Conservation (phyloP, 1,140 invertebrate species). For the Drosophila tsacasi region DNA sequence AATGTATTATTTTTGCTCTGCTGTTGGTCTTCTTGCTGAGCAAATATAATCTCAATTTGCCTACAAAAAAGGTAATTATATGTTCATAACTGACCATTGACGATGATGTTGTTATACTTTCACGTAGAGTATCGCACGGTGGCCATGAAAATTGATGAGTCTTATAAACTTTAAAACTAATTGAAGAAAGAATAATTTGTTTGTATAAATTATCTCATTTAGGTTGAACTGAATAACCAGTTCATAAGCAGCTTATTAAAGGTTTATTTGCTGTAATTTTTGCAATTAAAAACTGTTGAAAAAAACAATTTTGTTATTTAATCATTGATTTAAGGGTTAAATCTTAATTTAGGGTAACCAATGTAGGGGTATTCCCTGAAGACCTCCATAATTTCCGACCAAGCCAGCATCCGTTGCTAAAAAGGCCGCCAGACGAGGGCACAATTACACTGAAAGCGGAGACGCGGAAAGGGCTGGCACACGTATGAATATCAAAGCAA, state of each 20-base stretch:
- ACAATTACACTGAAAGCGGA: slow-evolving; percentile 31
- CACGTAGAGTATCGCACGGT: not conserved
- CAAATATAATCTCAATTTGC: slow-evolving; percentile 70
- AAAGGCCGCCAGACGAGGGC: slow-evolving; percentile 34
- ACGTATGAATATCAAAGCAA: slow-evolving; percentile 78
- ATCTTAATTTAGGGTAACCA: too few species aligned
- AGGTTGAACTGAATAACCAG: too few species aligned
- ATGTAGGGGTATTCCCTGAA: slow-evolving; percentile 18
- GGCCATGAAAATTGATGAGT: not conserved
- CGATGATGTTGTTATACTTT: slow-evolving; percentile 31
- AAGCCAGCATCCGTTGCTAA: slow-evolving; percentile 33
- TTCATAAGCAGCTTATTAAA: too few species aligned
- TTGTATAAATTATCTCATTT: not conserved
- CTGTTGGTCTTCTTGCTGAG: slow-evolving; percentile 14
- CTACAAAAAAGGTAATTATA: slow-evolving; percentile 71
- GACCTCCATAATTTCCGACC: too few species aligned
- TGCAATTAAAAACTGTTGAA: too few species aligned
- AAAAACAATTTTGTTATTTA: not conserved
- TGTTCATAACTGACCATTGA: slow-evolving; percentile 20
- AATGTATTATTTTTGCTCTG: slow-evolving; percentile 33
- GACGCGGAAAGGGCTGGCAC: slow-evolving; percentile 17
- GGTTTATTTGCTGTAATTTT: too few species aligned
- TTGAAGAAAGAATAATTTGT: not conserved
- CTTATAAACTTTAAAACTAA: not conserved
- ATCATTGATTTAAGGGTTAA: not conserved